Base-by-base conservation (phyloP, 1,140 invertebrate genomes). In the Drosophila bipectinata region DNA sequence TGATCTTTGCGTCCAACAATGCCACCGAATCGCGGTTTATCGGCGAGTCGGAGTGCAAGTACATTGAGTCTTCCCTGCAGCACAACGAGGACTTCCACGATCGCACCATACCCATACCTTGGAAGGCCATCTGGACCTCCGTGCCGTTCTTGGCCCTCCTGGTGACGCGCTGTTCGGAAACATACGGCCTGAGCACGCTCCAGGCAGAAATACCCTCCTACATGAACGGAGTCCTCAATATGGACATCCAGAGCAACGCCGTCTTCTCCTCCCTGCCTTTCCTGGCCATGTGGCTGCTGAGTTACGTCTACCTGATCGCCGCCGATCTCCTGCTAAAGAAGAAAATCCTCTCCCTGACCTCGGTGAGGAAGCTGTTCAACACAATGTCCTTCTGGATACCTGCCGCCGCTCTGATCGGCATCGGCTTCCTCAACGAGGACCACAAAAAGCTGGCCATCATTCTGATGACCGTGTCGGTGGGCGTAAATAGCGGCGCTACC, bases 121-220 rank as follows among this genome's bases (percentile, higher is more conserved):
- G 97, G 97, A 92, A 91, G 39, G 91, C 93, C 7, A 97, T 99
- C 41, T 93, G 96, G 0, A 95, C 94, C 0, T 97, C 96, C 0
- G 69, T 95, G 12, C 96, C 98, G 0, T 95, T 98, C 64, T 96
- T 96, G 95, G 96, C 97, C 0, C 93, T 98, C 8, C 93, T 97
- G n/a, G 92, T 97, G 0, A 95, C 94, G 0, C 97, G 99, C 83
- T 96, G 97, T 88, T 95, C 96, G 0, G 96, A 98, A 82, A 97
- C 97, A 82, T 99, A 97, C 96, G 97, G 97, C 0, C 97, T 97
- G 88, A 98, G 97, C 93, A 98, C 96, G 3, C 93, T 99, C 44
- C 93, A 99, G 49, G 98, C 97, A 0, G 95, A 98, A 92, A 95
- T 99, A 74, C 98, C 98, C 0, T 96, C 95, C 0, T 99, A 98